A percentile compares a stretch with the other conserved stretches of the same genome.
phyloP scores from a whole-genome alignment of 2,888 invertebrate species.

The Silvanus unidentatus region DNA sequence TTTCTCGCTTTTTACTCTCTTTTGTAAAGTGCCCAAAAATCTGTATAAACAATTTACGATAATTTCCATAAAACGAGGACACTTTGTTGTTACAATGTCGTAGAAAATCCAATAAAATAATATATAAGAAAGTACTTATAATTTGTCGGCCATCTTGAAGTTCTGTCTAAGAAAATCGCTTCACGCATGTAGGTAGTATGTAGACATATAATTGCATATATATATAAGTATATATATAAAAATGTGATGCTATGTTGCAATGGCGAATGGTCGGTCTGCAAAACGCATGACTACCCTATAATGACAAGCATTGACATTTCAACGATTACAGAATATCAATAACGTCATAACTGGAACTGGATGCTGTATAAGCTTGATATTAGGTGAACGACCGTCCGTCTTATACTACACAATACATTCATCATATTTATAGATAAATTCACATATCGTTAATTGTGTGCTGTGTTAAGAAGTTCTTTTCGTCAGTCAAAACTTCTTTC shows the following conservation, averaged over 20 bases:
- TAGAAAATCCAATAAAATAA: conserved; percentile 27
- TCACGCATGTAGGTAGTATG: conserved; percentile 32
- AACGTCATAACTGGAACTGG: conserved; percentile 23
- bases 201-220: conserved; percentile 34
- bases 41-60: no score
- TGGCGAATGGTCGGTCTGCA: conserved; percentile 26
- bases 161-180: conserved; percentile 34
- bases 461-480: no score
- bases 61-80: no score
- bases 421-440: no score
- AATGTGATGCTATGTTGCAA: conserved; percentile 35
- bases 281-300: conserved; percentile 29
- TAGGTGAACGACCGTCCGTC: conserved; percentile 1
- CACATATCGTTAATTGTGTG: background rate
- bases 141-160: conserved; percentile 33
- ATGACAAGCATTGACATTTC: conserved; percentile 31
- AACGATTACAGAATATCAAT: conserved; percentile 32
- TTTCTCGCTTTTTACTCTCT: no score
- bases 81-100: no score
- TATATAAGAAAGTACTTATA: conserved; percentile 30
- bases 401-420: no score
- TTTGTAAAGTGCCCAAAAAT: no score
- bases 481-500: no score
- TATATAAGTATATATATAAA: conserved; percentile 30
- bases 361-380: no score